These are phyloP conservation scores for Andrena cerasifolii DNA, from an alignment of 1,140 invertebrate species.

Conservation along the genomic window DNA sequence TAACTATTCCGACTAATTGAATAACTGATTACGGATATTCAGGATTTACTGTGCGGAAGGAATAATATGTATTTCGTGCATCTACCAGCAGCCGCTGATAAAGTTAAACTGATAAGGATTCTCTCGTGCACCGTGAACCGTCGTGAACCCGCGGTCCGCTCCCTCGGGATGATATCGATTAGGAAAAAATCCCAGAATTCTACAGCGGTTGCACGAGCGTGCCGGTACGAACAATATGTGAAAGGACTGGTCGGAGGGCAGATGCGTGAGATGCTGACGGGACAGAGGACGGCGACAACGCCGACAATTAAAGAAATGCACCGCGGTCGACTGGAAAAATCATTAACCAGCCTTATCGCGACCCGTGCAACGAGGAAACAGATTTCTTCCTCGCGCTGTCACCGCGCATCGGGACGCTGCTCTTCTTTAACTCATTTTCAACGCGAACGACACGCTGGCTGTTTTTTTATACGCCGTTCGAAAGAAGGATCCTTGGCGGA, in stretches of 20 bases:
- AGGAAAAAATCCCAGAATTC: not conserved
- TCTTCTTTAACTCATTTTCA: too few species aligned
- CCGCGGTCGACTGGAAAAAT: conserved; percentile 38
- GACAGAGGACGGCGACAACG: conserved; percentile 28
- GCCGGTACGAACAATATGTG: conserved; percentile 27
- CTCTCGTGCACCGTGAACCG: conserved; percentile 39
- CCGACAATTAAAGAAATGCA: conserved; percentile 29
- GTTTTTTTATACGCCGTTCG: not conserved
- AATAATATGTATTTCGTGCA: conserved; percentile 43
- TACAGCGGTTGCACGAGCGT: not conserved
- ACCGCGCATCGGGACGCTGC: not conserved
- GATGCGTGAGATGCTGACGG: conserved; percentile 38
- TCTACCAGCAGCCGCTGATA: conserved; percentile 42
- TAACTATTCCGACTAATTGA: conserved; percentile 57
- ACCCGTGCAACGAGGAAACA: conserved; percentile 31
- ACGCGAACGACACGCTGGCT: not conserved
- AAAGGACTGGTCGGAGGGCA: conserved; percentile 20
- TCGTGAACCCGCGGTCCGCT: conserved; percentile 28
- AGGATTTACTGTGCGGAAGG: conserved; percentile 53
- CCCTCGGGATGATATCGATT: conserved; percentile 1
- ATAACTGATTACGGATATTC: conserved; percentile 58
- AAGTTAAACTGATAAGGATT: conserved; percentile 46
- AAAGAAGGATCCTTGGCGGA: not conserved
- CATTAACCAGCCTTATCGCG: conserved; percentile 49
- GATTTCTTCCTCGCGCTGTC: conserved; percentile 13